Evolutionary conservation across 2,797 vertebrate genomes (phyloP), one percentile per base, ranked within the genome.

Genomic region (Centroberyx gerrardi): DNA sequence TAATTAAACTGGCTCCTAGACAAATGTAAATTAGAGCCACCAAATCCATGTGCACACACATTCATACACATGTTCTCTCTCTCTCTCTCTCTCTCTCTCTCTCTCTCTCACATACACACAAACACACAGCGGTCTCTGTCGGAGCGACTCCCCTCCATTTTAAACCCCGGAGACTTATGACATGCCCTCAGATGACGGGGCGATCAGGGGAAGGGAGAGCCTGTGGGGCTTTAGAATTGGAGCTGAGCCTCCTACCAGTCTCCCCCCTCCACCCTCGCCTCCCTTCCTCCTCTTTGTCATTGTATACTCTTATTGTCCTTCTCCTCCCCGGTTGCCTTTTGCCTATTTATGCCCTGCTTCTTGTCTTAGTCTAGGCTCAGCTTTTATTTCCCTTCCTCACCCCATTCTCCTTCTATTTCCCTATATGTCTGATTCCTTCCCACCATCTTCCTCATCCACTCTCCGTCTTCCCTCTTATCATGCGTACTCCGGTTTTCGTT

Each of bases 131-230:
- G 49, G 68, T 10, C 31, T 49, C 36, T 7, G 31, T 60, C 18
- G 17, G 36, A 72, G 27, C 15, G 38, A 64, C 17, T 58, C 63
- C 55, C 48, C 46, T 74, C 54, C 62, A 63, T 64, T 59, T 81
- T 42, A 72, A 65, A 56, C 36, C 61, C 55, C 68, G 40, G 63
- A 68, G 48, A 44, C 44, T 78, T 33, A 0, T 42, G 64, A 66
- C 18, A 52, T 76, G 61, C 64, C 51, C 79, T 78, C 38, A 40
- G 15, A 70, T 78, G 51, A 60, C 46, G 36, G 42, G 42, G 42
- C 13, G 13, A 14, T 44, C 42, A 28, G 44, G 46, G 42, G 59
- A 54, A 40, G 69, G 15, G 53, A 44, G 42, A 48, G 42, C 67
- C 63, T 75, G 58, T 54, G 61, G 69, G 62, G 75, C 66, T 76